A percentile compares a stretch with the other conserved stretches of the same genome.
Evolutionary conservation across 2,113 vertebrate genomes (phyloP).

Genomic region (Sturnus vulgaris): DNA sequence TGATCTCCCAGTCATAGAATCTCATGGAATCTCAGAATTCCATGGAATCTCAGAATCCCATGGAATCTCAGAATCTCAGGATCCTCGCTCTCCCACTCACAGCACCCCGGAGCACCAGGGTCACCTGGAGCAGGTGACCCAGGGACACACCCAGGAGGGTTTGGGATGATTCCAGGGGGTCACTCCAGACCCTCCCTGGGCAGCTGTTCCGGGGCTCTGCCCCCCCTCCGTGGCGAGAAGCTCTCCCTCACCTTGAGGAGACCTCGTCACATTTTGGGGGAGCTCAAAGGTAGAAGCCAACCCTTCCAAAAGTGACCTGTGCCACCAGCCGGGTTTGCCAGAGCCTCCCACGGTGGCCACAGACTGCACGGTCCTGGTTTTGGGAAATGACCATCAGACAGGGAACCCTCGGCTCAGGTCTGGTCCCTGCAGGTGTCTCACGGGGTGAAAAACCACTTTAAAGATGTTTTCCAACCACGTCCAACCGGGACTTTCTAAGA

Average conservation of each 20-base stretch:
- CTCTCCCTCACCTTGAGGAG: neutral
- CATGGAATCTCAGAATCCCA: no score
- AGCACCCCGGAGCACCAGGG: rapidly evolving
- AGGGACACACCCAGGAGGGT: neutral
- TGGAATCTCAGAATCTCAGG: neutral
- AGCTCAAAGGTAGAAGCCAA: neutral
- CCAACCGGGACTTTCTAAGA: neutral
- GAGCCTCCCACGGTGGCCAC: neutral
- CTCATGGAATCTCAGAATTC: no score
- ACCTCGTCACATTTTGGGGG: rapidly evolving
- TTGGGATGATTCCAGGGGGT: neutral
- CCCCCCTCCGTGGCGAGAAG: neutral
- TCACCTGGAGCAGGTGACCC: neutral
- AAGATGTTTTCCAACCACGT: rapidly evolving
- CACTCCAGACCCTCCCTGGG: neutral
- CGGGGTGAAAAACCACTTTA: rapidly evolving
- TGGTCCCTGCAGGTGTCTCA: neutral
- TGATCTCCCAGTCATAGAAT: no score
- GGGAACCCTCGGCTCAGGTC: neutral
- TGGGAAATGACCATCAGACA: neutral
- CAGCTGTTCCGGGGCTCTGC: neutral
- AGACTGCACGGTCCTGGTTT: neutral
- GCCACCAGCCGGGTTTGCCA: neutral
- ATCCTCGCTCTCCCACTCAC: neutral
- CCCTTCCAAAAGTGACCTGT: neutral